Percentiles rank a stretch among this genome's conserved stretches.
Conservation (phyloP, 2,888 invertebrate species). For the Pollenia labialis region DNA sequence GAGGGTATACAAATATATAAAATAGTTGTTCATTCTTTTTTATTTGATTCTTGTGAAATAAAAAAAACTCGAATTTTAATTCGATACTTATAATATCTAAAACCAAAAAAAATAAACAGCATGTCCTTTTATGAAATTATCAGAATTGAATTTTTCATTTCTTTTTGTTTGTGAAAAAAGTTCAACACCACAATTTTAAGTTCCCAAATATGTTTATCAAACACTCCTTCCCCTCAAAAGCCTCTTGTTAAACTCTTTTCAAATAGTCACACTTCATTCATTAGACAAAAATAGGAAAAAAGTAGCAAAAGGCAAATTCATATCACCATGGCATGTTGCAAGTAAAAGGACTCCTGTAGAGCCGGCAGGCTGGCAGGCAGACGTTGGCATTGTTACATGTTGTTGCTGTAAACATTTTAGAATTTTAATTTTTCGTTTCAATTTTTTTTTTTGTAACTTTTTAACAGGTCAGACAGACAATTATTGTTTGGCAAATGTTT, state of each 20-base stretch:
- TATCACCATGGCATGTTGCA: constrained; percentile 4
- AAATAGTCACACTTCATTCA: constrained; percentile 36
- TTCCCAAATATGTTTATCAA: neutral
- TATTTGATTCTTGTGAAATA: no score
- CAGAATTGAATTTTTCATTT: no score
- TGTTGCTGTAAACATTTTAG: constrained; percentile 21
- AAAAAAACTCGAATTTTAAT: no score
- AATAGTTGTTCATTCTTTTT: no score
- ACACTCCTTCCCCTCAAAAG: neutral
- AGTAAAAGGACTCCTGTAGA: constrained; percentile 25
- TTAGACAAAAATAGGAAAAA: constrained; percentile 7
- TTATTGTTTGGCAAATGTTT: constrained; percentile 24
- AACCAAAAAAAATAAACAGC: no score
- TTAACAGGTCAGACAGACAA: constrained; percentile 43
- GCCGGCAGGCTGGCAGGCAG: neutral
- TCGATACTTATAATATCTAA: no score
- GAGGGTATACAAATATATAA: no score
- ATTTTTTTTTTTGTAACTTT: constrained; percentile 7
- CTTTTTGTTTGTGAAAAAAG: no score
- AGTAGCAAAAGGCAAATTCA: constrained; percentile 11
- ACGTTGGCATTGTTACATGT: constrained; percentile 38
- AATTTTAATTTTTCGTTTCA: neutral
- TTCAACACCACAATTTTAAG: no score
- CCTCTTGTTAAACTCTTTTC: constrained; percentile 1
- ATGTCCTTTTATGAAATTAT: no score